These are phyloP conservation scores for Poecilia gillii DNA, from an alignment of 2,797 vertebrate genomes.

Conservation along the genomic window DNA sequence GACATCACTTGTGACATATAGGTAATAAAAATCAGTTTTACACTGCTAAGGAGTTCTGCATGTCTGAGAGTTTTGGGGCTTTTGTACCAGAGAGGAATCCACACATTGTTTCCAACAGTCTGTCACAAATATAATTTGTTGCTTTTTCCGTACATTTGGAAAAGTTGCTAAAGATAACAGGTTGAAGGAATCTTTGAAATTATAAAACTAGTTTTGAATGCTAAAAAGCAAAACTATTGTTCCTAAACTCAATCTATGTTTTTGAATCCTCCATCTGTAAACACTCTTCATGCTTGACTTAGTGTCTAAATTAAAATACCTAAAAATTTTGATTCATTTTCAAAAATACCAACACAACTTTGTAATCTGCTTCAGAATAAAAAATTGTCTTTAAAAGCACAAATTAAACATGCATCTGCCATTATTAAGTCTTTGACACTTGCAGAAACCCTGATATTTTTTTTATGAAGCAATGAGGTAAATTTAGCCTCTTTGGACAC, in stretches of 20 bases:
- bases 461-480: no score
- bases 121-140: neutral
- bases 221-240: neutral
- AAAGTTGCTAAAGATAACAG: neutral
- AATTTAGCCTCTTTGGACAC: no score
- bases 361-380: neutral
- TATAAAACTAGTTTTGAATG: neutral
- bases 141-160: neutral
- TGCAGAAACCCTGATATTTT: no score
- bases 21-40: slow-evolving; percentile 1
- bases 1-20: slow-evolving; percentile 1
- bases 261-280: neutral
- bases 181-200: neutral
- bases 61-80: neutral
- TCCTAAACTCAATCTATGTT: neutral
- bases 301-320: neutral
- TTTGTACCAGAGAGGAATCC: neutral
- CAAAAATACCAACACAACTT: neutral
- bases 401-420: neutral
- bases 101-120: neutral
- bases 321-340: neutral
- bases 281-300: neutral
- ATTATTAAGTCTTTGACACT: neutral
- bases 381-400: neutral
- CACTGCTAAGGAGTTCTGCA: neutral